Percentiles rank a stretch among this genome's conserved stretches.
Conservation (phyloP, 2,797 vertebrate species). For the Silurus lanzhouensis region DNA sequence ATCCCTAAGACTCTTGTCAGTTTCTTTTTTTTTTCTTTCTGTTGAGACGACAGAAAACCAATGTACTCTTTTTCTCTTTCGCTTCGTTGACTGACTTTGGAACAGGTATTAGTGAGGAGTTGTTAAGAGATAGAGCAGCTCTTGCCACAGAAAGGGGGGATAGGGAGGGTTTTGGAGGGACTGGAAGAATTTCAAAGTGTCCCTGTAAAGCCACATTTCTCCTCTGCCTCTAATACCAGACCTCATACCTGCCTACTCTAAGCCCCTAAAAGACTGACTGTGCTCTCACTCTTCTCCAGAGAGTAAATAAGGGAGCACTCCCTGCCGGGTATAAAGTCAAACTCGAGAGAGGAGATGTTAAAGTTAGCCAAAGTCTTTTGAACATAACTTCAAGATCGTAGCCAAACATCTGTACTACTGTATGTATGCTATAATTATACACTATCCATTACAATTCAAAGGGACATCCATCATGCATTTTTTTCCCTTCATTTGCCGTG, state of each 20-base stretch:
- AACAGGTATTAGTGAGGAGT: constrained; percentile 54
- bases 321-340: constrained; percentile 25
- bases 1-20: constrained; percentile 53
- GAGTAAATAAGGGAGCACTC: constrained; percentile 51
- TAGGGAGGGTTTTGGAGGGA: constrained; percentile 45
- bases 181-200: constrained; percentile 60
- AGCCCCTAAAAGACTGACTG: constrained; percentile 53
- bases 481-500: background rate
- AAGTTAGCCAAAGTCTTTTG: constrained; percentile 34
- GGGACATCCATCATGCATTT: too few relatives aligned
- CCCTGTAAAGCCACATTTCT: constrained; percentile 59
- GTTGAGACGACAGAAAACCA: constrained; percentile 38
- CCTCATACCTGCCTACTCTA: constrained; percentile 53
- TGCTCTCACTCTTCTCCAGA: constrained; percentile 42
- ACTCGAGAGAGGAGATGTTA: constrained; percentile 20
- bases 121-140: constrained; percentile 50
- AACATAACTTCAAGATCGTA: constrained; percentile 27
- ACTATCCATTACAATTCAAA: too few relatives aligned
- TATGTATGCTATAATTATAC: too few relatives aligned
- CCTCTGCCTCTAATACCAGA: constrained; percentile 53
- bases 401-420: background rate
- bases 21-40: constrained; percentile 34
- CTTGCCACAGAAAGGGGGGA: constrained; percentile 39
- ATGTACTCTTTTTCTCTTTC: constrained; percentile 46
- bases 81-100: constrained; percentile 47